These are phyloP conservation scores for Patiria pectinifera DNA, from an alignment of 53 echinoderm and acorn worm genomes.

Conservation along the genomic window DNA sequence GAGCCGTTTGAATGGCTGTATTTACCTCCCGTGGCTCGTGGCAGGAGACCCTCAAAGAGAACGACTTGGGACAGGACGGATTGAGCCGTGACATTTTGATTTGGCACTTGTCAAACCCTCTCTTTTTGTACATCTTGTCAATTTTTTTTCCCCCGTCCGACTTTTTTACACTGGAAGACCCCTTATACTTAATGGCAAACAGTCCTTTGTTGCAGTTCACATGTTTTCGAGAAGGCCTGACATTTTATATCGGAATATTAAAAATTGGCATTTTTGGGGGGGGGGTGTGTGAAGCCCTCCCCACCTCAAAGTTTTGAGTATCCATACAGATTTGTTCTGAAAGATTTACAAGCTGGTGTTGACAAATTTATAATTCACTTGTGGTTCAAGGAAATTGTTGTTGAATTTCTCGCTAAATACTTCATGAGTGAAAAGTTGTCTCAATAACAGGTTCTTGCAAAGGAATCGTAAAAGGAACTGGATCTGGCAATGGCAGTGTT, in stretches of 20 bases:
- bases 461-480: not conserved
- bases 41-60: not conserved
- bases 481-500: not conserved
- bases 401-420: not conserved
- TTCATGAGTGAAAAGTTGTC: not conserved
- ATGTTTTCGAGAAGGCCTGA: no score
- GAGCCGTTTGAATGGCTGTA: conserved; percentile 14
- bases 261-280: no score
- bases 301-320: no score
- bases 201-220: no score
- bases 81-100: conserved; percentile 39
- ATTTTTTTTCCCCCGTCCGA: not conserved
- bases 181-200: not conserved
- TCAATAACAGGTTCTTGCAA: not conserved
- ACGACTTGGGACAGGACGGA: not conserved
- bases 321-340: no score
- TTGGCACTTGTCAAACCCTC: not conserved
- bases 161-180: not conserved
- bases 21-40: conserved; percentile 16
- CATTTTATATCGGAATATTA: no score
- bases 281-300: no score
- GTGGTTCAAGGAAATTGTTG: not conserved
- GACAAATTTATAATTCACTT: not conserved
- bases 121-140: not conserved
- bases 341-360: no score